phyloP scores from a whole-genome alignment of 1,140 invertebrate species.

The Macrobrachium nipponense region DNA sequence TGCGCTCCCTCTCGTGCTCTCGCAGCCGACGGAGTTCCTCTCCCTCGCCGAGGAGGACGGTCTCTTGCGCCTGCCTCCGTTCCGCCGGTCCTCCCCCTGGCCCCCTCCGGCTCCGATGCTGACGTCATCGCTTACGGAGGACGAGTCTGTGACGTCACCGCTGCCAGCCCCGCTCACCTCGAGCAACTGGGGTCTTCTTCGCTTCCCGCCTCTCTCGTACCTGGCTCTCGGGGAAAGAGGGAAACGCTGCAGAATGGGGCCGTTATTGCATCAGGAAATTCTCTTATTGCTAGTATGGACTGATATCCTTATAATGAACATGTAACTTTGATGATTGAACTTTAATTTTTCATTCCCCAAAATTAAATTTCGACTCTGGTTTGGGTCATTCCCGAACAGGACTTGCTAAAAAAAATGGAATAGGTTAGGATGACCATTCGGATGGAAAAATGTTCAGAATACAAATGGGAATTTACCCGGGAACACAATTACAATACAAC shows the following conservation, averaged over 20 bases:
- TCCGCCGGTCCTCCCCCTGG: constrained; percentile 34
- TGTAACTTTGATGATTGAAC: too few species aligned
- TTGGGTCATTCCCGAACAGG: too few species aligned
- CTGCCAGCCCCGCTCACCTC: constrained; percentile 55
- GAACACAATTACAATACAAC: too few species aligned
- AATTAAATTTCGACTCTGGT: too few species aligned
- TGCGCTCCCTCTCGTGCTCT: constrained; percentile 87
- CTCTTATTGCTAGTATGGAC: too few species aligned
- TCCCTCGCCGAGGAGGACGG: constrained; percentile 82
- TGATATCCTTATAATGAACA: too few species aligned
- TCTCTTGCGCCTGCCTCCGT: constrained; percentile 70
- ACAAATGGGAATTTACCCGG: too few species aligned
- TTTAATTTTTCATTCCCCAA: too few species aligned
- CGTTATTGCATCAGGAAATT: background rate
- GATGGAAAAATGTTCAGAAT: too few species aligned
- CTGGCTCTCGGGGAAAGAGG: constrained; percentile 15
- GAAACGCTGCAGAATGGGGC: background rate
- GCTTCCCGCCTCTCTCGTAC: constrained; percentile 55
- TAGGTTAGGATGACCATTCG: too few species aligned
- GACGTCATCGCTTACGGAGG: constrained; percentile 50
- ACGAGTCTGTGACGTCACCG: constrained; percentile 55
- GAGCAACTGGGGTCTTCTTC: constrained; percentile 44
- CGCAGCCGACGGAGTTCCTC: constrained; percentile 84
- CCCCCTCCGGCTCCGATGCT: constrained; percentile 42
- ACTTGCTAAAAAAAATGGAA: too few species aligned